Evolutionary conservation across 2,888 invertebrate genomes (phyloP).

Genomic region (Pollenia angustigena): DNA sequence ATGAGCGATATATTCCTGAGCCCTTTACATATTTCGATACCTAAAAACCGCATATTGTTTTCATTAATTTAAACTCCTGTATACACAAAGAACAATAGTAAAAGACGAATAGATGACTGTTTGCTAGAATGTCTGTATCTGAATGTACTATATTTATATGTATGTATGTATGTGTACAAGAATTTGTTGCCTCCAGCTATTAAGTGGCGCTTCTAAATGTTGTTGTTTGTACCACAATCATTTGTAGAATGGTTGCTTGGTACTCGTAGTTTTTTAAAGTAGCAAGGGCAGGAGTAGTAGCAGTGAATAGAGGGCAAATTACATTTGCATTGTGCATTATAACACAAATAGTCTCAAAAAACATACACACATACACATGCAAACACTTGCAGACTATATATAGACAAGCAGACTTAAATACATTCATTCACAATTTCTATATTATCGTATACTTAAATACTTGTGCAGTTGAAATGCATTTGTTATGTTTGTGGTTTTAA

Average conservation of each 20-base stretch:
- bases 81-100: not conserved
- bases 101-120: slow-evolving; percentile 47
- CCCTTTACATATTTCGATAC: too few species aligned
- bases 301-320: slow-evolving; percentile 59
- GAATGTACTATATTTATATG: not conserved
- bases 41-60: too few species aligned
- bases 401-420: not conserved
- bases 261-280: not conserved
- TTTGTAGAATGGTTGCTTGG: slow-evolving; percentile 1
- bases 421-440: slow-evolving; percentile 4
- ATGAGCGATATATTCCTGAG: too few species aligned
- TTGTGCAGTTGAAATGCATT: slow-evolving; percentile 39
- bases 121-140: slow-evolving; percentile 31
- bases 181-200: slow-evolving; percentile 62
- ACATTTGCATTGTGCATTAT: slow-evolving; percentile 67
- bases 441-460: not conserved
- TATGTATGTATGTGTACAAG: not conserved
- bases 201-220: slow-evolving; percentile 61
- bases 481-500: slow-evolving; percentile 60
- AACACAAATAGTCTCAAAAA: slow-evolving; percentile 39
- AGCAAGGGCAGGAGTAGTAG: slow-evolving; percentile 23
- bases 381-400: not conserved
- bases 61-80: slow-evolving; percentile 26
- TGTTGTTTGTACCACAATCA: slow-evolving; percentile 26
- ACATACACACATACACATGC: slow-evolving; percentile 32